phyloP scores from a whole-genome alignment of 2,797 vertebrate genomes.

The Melanogrammus aeglefinus region DNA sequence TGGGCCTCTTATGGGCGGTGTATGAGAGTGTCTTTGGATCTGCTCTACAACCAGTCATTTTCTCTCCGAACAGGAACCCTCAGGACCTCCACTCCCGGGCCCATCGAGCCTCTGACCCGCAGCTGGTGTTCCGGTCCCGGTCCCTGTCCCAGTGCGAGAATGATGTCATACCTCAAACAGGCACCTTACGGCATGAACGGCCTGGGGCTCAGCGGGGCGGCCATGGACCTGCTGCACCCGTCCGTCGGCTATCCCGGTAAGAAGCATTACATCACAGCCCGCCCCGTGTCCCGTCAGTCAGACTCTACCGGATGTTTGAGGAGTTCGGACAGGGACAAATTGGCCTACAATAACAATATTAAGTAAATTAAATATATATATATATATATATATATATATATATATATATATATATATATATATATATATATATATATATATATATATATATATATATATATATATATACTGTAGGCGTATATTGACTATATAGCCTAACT shows the following conservation, averaged over 20 bases:
- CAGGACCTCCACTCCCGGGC: constrained; percentile 29
- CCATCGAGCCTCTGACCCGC: constrained; percentile 18
- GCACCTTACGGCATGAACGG: constrained; percentile 91
- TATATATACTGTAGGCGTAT: no score
- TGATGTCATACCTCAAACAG: constrained; percentile 98
- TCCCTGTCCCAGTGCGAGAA: constrained; percentile 69
- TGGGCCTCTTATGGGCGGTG: no score
- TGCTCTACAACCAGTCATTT: not conserved
- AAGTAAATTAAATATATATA: no score
- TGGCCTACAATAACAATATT: not conserved
- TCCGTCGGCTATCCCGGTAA: constrained; percentile 90
- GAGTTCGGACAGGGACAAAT: not conserved
- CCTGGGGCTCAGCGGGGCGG: constrained; percentile 84
- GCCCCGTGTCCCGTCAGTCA: not conserved
- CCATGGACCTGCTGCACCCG: constrained; percentile 91
- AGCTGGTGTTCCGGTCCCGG: constrained; percentile 35
- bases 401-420: no score
- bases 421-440: no score
- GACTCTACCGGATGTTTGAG: not conserved
- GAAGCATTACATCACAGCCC: not conserved
- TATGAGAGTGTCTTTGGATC: no score
- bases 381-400: no score
- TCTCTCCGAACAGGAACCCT: not conserved
- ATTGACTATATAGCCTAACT: no score
- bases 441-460: no score